Percentiles rank a stretch among this genome's conserved stretches.
Conservation (phyloP, 2,113 vertebrate species). For the Anolis carolinensis region DNA sequence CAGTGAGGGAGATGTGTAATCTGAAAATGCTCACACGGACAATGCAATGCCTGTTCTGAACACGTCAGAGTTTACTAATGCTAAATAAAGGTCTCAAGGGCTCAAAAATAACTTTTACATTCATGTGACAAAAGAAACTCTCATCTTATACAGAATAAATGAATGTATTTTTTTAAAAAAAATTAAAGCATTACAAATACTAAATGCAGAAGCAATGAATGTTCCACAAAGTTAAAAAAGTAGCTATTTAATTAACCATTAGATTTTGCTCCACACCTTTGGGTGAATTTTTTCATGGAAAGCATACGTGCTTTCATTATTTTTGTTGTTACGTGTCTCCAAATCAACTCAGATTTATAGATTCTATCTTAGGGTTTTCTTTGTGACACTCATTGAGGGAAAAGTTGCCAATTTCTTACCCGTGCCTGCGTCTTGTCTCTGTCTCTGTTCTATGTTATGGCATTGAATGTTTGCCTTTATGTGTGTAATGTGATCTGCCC, state of each 20-base stretch:
- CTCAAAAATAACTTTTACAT: neutral
- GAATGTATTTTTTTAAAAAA: neutral
- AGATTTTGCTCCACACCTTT: neutral
- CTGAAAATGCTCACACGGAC: conserved; percentile 9
- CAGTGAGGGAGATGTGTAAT: conserved; percentile 10
- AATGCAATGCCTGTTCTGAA: conserved; percentile 1
- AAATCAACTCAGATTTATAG: no score
- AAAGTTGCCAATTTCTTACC: no score
- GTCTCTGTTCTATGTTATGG: no score
- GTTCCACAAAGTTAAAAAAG: neutral
- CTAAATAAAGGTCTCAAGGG: neutral
- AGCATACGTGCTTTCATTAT: neutral
- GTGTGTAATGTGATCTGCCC: no score
- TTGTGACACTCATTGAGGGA: no score
- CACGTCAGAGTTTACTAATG: neutral
- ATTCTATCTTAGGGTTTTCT: no score
- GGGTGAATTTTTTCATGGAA: neutral
- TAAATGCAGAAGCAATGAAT: neutral
- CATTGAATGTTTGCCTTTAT: no score
- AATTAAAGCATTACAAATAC: neutral
- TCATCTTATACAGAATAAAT: no score
- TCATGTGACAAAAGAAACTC: no score
- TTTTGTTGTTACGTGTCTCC: no score
- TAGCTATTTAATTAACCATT: neutral
- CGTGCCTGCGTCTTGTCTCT: no score